A percentile compares a stretch with the other conserved stretches of the same genome.
Evolutionary conservation across 2,797 vertebrate genomes (phyloP).

Genomic region (Arctocebus calabarensis): DNA sequence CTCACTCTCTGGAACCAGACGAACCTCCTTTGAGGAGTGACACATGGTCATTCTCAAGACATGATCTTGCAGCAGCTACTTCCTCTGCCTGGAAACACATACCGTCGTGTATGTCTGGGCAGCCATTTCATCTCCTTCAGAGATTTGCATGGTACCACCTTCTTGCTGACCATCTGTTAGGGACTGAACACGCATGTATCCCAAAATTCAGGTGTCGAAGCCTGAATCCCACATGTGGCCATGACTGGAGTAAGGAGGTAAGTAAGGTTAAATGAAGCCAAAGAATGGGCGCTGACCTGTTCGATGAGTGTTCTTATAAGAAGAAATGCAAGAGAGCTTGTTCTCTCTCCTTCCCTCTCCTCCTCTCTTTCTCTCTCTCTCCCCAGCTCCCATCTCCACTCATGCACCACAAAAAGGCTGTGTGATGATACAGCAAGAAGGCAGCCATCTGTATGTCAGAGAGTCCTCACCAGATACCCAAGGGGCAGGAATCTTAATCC

Average conservation of each 20-base stretch:
- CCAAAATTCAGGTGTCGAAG: neutral
- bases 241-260: neutral
- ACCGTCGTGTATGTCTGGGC: neutral
- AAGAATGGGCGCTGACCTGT: neutral
- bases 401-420: neutral
- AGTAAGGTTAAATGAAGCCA: neutral
- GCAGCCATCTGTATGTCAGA: neutral
- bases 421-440: neutral
- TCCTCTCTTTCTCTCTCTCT: rapidly evolving
- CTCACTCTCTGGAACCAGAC: neutral
- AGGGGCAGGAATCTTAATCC: neutral
- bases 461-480: neutral
- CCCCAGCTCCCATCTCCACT: neutral
- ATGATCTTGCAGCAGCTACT: neutral
- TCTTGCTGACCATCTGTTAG: neutral
- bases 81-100: neutral
- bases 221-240: neutral
- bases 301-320: neutral
- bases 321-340: neutral
- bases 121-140: neutral
- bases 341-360: neutral
- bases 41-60: neutral
- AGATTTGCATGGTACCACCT: neutral
- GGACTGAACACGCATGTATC: neutral
- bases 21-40: neutral